Evolutionary conservation across 2,888 invertebrate species (phyloP).

Genomic region (Melinaea marsaeus): DNA sequence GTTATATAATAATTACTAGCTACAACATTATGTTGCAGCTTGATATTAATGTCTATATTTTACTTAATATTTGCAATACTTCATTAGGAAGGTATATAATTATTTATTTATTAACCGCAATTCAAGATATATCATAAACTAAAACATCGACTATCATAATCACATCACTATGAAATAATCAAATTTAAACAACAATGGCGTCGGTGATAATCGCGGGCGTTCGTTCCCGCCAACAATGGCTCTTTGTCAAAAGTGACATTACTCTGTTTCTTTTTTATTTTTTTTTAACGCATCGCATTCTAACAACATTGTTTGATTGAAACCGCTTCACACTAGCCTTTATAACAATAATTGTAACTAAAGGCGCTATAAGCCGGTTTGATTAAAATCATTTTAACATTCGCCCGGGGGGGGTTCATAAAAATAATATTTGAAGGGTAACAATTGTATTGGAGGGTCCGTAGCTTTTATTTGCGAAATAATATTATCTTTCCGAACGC

Average conservation of each 20-base stretch:
- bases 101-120: neutral
- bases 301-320: neutral
- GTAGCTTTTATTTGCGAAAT: constrained; percentile 49
- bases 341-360: constrained; percentile 8
- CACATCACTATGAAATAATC: constrained; percentile 62
- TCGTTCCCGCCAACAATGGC: constrained; percentile 55
- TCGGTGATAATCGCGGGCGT: constrained; percentile 67
- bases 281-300: constrained; percentile 22
- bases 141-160: constrained; percentile 35
- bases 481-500: constrained; percentile 55
- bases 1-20: too few species aligned
- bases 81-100: too few species aligned
- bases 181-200: constrained; percentile 69
- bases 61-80: too few species aligned
- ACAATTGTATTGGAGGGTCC: constrained; percentile 46
- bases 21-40: too few species aligned
- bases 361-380: constrained; percentile 33
- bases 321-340: neutral
- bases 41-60: too few species aligned
- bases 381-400: constrained; percentile 58
- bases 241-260: constrained; percentile 59
- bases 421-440: constrained; percentile 68
- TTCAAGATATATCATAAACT: neutral
- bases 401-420: constrained; percentile 52
- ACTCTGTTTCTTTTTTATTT: constrained; percentile 44